A percentile compares a stretch with the other conserved stretches of the same genome.
Conservation (phyloP, 2,888 invertebrate genomes). For the Schrankia costaestrigalis region DNA sequence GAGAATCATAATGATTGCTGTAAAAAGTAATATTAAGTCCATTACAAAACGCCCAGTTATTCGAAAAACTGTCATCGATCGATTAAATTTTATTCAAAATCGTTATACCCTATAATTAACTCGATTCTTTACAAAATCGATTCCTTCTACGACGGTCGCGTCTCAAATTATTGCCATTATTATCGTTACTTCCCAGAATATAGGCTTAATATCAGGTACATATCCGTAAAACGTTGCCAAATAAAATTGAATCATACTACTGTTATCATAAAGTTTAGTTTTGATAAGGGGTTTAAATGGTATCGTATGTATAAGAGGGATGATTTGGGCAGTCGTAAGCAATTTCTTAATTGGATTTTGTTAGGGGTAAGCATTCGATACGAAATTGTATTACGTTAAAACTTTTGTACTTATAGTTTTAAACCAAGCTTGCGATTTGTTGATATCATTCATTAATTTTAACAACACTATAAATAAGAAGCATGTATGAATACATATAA, state of each 20-base stretch:
- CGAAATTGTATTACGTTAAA: constrained; percentile 43
- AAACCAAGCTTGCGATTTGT: constrained; percentile 19
- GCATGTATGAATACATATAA: too few species aligned
- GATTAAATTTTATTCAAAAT: constrained; percentile 9
- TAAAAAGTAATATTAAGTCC: too few species aligned
- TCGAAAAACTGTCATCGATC: too few species aligned
- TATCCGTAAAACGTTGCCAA: constrained; percentile 9
- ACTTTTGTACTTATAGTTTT: constrained; percentile 34
- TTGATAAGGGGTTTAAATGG: constrained; percentile 25
- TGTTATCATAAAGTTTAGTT: constrained; percentile 35
- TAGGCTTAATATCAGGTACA: constrained; percentile 30
- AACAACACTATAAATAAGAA: too few species aligned
- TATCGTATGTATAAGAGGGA: constrained; percentile 38
- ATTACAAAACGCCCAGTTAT: too few species aligned
- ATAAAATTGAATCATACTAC: constrained; percentile 32
- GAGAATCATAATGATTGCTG: too few species aligned
- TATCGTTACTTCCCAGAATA: constrained; percentile 36
- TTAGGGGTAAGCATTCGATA: constrained; percentile 33
- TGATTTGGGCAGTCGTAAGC: constrained; percentile 55
- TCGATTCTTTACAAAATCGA: constrained; percentile 11
- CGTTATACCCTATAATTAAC: constrained; percentile 10
- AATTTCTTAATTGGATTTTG: constrained; percentile 61
- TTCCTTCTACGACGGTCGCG: constrained; percentile 13
- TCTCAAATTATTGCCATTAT: constrained; percentile 36
- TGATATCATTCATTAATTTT: constrained; percentile 23